These are phyloP conservation scores for Capitulum mitella DNA, from an alignment of 2,888 invertebrate genomes.

Conservation along the genomic window DNA sequence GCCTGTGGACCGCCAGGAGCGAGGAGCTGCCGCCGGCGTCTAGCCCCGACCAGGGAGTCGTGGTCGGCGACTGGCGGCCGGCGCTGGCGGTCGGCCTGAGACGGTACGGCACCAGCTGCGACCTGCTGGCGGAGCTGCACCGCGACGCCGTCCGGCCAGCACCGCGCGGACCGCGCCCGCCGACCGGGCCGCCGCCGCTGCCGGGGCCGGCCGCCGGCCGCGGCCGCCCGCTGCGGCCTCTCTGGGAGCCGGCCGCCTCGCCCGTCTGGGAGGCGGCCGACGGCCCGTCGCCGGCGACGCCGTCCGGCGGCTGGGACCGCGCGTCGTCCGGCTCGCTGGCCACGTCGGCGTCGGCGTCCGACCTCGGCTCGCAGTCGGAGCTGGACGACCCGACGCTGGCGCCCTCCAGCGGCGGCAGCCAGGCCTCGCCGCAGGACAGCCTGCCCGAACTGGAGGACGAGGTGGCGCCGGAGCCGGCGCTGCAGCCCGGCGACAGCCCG, in stretches of 20 bases:
- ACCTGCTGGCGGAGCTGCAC: slow-evolving; percentile 3
- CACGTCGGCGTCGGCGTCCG: not conserved
- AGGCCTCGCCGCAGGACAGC: not conserved
- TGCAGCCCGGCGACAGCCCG: not conserved
- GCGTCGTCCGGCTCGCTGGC: not conserved
- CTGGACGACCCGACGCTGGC: slow-evolving; percentile 2
- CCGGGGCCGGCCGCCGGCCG: not conserved
- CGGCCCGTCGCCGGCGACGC: not conserved
- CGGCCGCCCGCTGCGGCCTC: not conserved
- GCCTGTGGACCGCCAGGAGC: not conserved
- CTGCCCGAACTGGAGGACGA: not conserved
- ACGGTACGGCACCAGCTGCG: slow-evolving; percentile 34
- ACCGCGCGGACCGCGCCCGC: too few species aligned
- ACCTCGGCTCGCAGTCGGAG: not conserved
- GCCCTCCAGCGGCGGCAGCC: not conserved
- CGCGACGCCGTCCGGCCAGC: slow-evolving; percentile 5
- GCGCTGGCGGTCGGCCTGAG: slow-evolving; percentile 28
- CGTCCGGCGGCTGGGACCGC: not conserved
- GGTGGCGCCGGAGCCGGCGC: not conserved
- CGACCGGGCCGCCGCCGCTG: not conserved
- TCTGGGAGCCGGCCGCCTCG: not conserved
- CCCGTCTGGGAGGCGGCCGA: not conserved
- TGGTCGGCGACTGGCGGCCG: not conserved
- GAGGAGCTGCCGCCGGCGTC: not conserved
- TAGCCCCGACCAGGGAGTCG: not conserved